phyloP scores from a whole-genome alignment of 2,797 vertebrate genomes.

The Jordanella pulchra region DNA sequence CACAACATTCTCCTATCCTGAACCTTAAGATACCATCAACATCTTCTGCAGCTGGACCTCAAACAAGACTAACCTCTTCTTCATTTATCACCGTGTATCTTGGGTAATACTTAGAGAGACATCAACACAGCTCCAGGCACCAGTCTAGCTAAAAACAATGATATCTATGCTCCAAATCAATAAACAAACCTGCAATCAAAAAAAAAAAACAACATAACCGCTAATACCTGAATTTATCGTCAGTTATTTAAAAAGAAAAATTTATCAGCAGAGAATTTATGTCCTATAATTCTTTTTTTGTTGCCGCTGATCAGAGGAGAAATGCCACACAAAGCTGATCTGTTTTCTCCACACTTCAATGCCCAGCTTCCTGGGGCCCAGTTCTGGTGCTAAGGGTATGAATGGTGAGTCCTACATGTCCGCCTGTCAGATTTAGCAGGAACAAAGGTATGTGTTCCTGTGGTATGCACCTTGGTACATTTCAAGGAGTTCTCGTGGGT shows the following conservation, averaged over 20 bases:
- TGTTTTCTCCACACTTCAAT: constrained; percentile 72
- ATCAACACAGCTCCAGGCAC: background rate
- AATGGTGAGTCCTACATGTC: constrained; percentile 66
- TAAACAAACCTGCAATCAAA: constrained; percentile 1
- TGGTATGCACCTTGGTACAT: constrained; percentile 55
- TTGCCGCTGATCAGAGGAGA: constrained; percentile 69
- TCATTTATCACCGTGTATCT: constrained; percentile 17
- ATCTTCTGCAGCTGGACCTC: constrained; percentile 42
- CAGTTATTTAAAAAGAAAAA: constrained; percentile 28
- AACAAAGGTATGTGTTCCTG: constrained; percentile 52
- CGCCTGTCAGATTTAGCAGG: constrained; percentile 60
- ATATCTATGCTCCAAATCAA: constrained; percentile 13
- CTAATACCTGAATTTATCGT: constrained; percentile 15
- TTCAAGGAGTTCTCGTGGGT: constrained; percentile 39
- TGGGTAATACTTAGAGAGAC: constrained; percentile 2
- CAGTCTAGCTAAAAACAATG: background rate
- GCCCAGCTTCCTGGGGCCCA: constrained; percentile 68
- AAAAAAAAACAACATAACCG: background rate
- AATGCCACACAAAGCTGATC: constrained; percentile 72
- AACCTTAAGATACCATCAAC: constrained; percentile 53
- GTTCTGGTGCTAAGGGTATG: constrained; percentile 71
- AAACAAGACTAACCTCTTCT: constrained; percentile 2
- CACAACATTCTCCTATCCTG: constrained; percentile 45
- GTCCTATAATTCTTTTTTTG: constrained; percentile 49
- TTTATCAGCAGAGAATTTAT: constrained; percentile 18